These are phyloP conservation scores for Scelioninae gen. 2 DNA, from an alignment of 2,888 invertebrate genomes.

Conservation along the genomic window DNA sequence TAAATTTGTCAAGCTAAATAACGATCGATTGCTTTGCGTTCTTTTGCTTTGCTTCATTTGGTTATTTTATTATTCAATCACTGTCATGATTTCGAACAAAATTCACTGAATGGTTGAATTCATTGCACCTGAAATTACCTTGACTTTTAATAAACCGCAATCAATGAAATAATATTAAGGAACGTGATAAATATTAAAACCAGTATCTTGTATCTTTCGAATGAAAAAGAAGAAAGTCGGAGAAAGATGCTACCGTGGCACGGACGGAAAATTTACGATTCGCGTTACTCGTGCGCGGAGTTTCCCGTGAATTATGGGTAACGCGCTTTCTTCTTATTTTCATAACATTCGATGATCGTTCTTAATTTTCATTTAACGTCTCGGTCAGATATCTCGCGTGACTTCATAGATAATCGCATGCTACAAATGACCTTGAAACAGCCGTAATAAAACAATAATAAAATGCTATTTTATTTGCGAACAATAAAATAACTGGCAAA, in stretches of 20 bases:
- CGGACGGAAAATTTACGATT: slow-evolving; percentile 50
- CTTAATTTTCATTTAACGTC: slow-evolving; percentile 26
- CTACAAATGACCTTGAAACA: too few species aligned
- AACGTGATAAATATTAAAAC: slow-evolving; percentile 40
- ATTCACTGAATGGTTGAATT: too few species aligned
- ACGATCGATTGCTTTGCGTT: too few species aligned
- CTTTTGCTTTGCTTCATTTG: too few species aligned
- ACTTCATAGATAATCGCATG: too few species aligned
- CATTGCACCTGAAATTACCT: not conserved
- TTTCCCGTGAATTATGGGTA: slow-evolving; percentile 44
- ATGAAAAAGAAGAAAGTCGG: slow-evolving; percentile 49
- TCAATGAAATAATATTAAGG: slow-evolving; percentile 9
- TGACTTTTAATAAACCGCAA: slow-evolving; percentile 3
- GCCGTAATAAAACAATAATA: too few species aligned
- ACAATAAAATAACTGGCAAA: too few species aligned
- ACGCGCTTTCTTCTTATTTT: slow-evolving; percentile 50
- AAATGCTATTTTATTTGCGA: too few species aligned
- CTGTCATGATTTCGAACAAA: too few species aligned
- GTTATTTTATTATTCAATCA: too few species aligned
- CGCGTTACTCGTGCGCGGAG: slow-evolving; percentile 4
- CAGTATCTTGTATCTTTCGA: slow-evolving; percentile 30
- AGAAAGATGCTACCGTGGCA: slow-evolving; percentile 16
- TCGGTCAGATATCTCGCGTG: slow-evolving; percentile 16
- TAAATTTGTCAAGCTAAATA: too few species aligned
- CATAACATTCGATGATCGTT: slow-evolving; percentile 24